These are phyloP conservation scores for Eupeodes luniger DNA, from an alignment of 2,888 invertebrate species.

Conservation along the genomic window DNA sequence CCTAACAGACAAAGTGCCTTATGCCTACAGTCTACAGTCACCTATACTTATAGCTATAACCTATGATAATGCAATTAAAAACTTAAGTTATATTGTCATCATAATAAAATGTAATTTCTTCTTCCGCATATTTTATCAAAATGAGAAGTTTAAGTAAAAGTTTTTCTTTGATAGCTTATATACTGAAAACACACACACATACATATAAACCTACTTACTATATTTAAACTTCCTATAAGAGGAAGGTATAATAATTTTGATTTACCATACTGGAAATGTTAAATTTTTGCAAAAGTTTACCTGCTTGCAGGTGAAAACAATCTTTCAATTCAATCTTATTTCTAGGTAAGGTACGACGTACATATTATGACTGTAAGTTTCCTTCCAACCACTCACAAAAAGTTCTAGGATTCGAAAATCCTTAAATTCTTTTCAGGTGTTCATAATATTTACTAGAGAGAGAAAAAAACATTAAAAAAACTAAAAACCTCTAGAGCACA, in stretches of 20 bases:
- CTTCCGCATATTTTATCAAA: not conserved
- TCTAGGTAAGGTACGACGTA: too few species aligned
- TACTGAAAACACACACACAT: too few species aligned
- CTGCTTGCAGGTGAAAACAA: constrained; percentile 33
- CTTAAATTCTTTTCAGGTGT: constrained; percentile 53
- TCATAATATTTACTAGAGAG: constrained; percentile 16
- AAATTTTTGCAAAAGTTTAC: constrained; percentile 45
- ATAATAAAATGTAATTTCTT: constrained; percentile 26
- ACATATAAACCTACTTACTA: too few species aligned
- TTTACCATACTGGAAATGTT: constrained; percentile 31
- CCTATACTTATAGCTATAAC: too few species aligned
- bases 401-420: constrained; percentile 17
- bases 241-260: constrained; percentile 32
- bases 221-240: too few species aligned
- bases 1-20: too few species aligned
- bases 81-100: constrained; percentile 35
- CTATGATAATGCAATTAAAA: constrained; percentile 13
- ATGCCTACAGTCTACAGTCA: too few species aligned
- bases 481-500: not conserved
- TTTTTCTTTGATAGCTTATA: constrained; percentile 18
- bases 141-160: constrained; percentile 9
- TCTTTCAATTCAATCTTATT: constrained; percentile 48
- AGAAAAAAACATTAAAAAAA: not conserved
- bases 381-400: not conserved
- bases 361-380: constrained; percentile 35